A percentile compares a stretch with the other conserved stretches of the same genome.
Conservation (phyloP, 2,797 vertebrate genomes). For the Otus scops region DNA sequence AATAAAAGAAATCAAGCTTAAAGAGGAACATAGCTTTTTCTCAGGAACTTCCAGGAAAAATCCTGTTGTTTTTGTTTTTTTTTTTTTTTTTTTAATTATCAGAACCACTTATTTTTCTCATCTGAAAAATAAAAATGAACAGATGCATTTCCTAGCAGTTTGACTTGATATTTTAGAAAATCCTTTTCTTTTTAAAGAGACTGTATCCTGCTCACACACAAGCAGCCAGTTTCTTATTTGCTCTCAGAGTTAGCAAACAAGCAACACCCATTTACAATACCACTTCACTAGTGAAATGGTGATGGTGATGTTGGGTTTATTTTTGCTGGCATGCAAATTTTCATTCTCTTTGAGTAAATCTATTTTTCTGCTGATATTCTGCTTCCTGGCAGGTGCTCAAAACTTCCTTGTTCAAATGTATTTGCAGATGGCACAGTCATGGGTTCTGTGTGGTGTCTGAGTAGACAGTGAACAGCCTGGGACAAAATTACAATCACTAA, state of each 20-base stretch:
- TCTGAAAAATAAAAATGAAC: not conserved
- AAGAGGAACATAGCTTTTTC: not conserved
- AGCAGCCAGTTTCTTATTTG: not conserved
- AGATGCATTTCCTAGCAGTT: not conserved
- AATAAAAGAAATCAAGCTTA: constrained; percentile 4
- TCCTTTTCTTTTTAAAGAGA: not conserved
- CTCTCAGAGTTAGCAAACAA: not conserved
- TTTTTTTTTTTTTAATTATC: not conserved
- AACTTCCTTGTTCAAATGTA: constrained; percentile 27
- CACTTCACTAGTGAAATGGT: not conserved
- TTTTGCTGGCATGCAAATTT: constrained; percentile 56
- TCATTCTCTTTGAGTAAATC: constrained; percentile 26
- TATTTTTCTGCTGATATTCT: constrained; percentile 43
- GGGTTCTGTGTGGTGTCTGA: constrained; percentile 13
- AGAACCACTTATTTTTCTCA: not conserved
- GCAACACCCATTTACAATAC: not conserved
- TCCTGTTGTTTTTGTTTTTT: not conserved
- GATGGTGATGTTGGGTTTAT: not conserved
- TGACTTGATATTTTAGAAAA: not conserved
- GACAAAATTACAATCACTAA: constrained; percentile 21
- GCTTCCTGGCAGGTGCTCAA: constrained; percentile 51
- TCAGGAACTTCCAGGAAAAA: not conserved
- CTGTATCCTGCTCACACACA: not conserved
- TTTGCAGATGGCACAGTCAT: constrained; percentile 43
- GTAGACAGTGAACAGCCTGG: constrained; percentile 5